phyloP scores from a whole-genome alignment of 2,113 vertebrate genomes.

The Corythoichthys intestinalis region DNA sequence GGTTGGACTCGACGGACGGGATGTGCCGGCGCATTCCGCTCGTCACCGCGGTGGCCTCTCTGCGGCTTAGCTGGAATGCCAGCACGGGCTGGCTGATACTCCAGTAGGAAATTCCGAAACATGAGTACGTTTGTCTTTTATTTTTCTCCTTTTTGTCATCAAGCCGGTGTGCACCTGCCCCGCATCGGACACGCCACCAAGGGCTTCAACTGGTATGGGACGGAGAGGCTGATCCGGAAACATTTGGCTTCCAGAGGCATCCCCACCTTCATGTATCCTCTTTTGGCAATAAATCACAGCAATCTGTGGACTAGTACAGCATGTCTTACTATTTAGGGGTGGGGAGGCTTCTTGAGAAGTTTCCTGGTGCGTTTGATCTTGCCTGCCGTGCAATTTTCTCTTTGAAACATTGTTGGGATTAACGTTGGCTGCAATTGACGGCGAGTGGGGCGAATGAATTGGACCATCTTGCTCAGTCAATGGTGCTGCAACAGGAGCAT shows the following conservation, averaged over 20 bases:
- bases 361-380: too few relatives aligned
- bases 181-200: constrained; percentile 86
- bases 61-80: neutral
- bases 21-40: neutral
- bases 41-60: neutral
- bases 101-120: neutral
- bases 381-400: too few relatives aligned
- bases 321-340: neutral
- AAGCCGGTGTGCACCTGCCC: constrained; percentile 90
- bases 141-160: neutral
- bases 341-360: neutral
- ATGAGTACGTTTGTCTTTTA: neutral
- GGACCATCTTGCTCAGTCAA: too few relatives aligned
- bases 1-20: constrained; percentile 30
- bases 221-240: constrained; percentile 87
- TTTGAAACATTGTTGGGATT: too few relatives aligned
- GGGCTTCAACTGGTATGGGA: constrained; percentile 95
- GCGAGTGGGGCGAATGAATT: too few relatives aligned
- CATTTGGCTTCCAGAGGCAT: constrained; percentile 79
- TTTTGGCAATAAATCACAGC: constrained; percentile 15
- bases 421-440: too few relatives aligned
- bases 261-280: constrained; percentile 86
- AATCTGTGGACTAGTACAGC: neutral
- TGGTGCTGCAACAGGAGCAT: too few relatives aligned
- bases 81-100: neutral